A percentile compares a stretch with the other conserved stretches of the same genome.
Conservation (phyloP, 2,113 vertebrate genomes). For the Dendropsophus ebraccatus region DNA sequence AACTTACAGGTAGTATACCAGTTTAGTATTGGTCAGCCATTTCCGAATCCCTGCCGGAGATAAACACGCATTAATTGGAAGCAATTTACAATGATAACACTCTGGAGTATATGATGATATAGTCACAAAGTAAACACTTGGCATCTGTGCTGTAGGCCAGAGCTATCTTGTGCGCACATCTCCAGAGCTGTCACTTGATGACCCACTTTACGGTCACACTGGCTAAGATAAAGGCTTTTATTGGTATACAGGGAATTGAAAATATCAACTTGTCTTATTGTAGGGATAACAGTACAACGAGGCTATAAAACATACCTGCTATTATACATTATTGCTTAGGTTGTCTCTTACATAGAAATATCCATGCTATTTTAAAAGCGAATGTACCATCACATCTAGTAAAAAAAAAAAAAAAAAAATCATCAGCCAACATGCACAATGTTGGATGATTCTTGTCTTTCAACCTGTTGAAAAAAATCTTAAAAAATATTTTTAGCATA, state of each 20-base stretch:
- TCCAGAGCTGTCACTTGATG: slow-evolving; percentile 41
- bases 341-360: background rate
- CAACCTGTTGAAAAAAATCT: too few species aligned
- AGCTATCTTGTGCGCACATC: slow-evolving; percentile 27
- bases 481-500: too few species aligned
- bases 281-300: slow-evolving; percentile 3
- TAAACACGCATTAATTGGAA: slow-evolving; percentile 49
- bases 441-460: too few species aligned
- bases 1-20: slow-evolving; percentile 49
- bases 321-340: background rate
- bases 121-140: slow-evolving; percentile 21
- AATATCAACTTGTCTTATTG: slow-evolving; percentile 1
- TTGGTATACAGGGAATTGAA: slow-evolving; percentile 32
- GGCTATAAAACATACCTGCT: background rate
- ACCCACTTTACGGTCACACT: slow-evolving; percentile 42
- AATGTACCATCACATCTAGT: too few species aligned
- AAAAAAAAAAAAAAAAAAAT: too few species aligned
- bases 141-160: slow-evolving; percentile 27
- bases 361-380: background rate
- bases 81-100: slow-evolving; percentile 59
- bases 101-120: slow-evolving; percentile 32
- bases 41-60: slow-evolving; percentile 57
- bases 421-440: too few species aligned
- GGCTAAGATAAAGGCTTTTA: slow-evolving; percentile 38
- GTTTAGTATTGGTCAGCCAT: slow-evolving; percentile 60